Evolutionary conservation across 2,113 vertebrate genomes (phyloP).

Genomic region (Bufo gargarizans): DNA sequence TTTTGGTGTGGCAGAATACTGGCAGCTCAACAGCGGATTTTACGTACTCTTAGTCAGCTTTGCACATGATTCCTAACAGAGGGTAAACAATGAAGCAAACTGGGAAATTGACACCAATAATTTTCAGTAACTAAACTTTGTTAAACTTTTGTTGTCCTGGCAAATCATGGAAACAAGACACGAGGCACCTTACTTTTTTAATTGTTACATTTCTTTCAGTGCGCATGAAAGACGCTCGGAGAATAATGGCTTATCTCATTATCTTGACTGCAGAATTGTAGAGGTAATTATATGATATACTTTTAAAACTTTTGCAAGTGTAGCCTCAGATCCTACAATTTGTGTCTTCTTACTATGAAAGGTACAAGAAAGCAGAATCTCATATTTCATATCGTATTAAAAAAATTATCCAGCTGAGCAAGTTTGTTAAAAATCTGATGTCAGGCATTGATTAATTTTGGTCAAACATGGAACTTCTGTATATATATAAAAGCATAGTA

Average conservation of each 20-base stretch:
- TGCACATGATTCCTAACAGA: no score
- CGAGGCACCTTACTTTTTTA: not conserved
- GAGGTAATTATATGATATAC: not conserved
- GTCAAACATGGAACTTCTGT: not conserved
- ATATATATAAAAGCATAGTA: no score
- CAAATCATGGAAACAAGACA: not conserved
- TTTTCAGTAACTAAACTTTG: not conserved
- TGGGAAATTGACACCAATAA: not conserved
- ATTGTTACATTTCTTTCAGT: not conserved
- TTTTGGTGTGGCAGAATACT: no score
- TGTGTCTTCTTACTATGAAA: no score
- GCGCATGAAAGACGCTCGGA: not conserved
- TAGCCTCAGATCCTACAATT: no score
- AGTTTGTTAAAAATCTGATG: no score
- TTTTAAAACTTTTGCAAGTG: not conserved
- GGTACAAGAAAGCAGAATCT: no score
- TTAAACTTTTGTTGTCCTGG: not conserved
- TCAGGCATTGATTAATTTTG: not conserved
- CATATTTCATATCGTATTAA: no score
- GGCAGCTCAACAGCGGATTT: no score
- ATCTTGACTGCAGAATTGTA: not conserved
- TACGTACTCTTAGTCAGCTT: no score
- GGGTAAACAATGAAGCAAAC: not conserved
- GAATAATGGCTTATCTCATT: not conserved
- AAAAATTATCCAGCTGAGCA: no score